Evolutionary conservation across 1,140 invertebrate species (phyloP).

Genomic region (Archivesica marissinica): DNA sequence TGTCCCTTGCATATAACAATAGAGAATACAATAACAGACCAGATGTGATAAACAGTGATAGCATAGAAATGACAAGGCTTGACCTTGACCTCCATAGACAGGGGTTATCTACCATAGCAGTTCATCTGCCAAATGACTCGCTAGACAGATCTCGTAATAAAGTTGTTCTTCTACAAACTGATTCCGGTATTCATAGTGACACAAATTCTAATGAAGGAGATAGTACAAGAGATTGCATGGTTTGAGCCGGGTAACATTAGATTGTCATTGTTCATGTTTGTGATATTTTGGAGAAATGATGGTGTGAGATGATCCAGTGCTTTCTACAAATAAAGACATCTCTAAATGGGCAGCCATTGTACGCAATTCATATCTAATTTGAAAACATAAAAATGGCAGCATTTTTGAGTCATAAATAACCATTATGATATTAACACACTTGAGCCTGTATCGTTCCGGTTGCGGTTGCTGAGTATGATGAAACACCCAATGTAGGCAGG

Average conservation of each 20-base stretch:
- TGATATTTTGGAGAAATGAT: background rate
- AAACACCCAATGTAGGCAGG: too few relatives aligned
- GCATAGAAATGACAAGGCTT: constrained; percentile 44
- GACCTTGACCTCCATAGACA: constrained; percentile 53
- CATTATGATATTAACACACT: too few relatives aligned
- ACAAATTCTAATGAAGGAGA: constrained; percentile 59
- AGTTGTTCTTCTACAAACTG: constrained; percentile 57
- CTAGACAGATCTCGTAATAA: constrained; percentile 54
- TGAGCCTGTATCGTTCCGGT: too few relatives aligned
- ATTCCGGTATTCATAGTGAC: constrained; percentile 61
- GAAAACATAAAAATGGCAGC: too few relatives aligned
- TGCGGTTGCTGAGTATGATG: too few relatives aligned
- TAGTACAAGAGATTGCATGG: constrained; percentile 49
- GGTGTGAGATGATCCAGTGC: background rate
- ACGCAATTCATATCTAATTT: too few relatives aligned
- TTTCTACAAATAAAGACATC: too few relatives aligned
- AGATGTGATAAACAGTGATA: constrained; percentile 39
- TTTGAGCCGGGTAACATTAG: background rate
- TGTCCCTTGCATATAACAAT: constrained; percentile 10
- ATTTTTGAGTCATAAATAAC: too few relatives aligned
- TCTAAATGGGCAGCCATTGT: too few relatives aligned
- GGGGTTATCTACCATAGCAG: constrained; percentile 50
- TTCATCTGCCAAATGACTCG: constrained; percentile 51
- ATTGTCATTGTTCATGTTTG: background rate
- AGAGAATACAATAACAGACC: constrained; percentile 27